These are phyloP conservation scores for Blastomussa wellsi DNA, from an alignment of 92 coral and sea anemone species.

Conservation along the genomic window DNA sequence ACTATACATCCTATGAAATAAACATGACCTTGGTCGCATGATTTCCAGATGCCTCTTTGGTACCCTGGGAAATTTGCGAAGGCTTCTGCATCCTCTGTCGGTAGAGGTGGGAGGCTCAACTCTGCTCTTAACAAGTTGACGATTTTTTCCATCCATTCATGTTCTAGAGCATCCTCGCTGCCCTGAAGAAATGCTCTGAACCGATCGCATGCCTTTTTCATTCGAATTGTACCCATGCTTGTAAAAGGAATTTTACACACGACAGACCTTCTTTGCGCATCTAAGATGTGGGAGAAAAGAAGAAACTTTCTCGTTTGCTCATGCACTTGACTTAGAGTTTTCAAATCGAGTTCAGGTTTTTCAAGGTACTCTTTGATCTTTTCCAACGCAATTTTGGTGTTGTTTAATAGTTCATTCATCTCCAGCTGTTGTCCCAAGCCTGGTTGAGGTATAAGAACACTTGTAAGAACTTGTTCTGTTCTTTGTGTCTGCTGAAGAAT, in stretches of 20 bases:
- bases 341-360: conserved; percentile 15
- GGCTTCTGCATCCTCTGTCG: background rate
- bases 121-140: conserved; percentile 3
- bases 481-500: background rate
- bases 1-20: conserved; percentile 1
- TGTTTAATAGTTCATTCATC: background rate
- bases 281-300: background rate
- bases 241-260: background rate
- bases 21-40: conserved; percentile 18
- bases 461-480: background rate
- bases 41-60: conserved; percentile 18
- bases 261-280: background rate
- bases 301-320: conserved; percentile 24
- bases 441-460: background rate
- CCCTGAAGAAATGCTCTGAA: conserved; percentile 1
- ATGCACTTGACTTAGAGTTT: conserved; percentile 5
- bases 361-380: conserved; percentile 16
- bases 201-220: background rate
- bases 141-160: background rate
- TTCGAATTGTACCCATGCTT: background rate
- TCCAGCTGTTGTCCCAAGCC: background rate
- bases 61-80: conserved; percentile 34
- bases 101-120: background rate
- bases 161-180: background rate
- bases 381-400: background rate